Percentiles rank a stretch among this genome's conserved stretches.
Conservation (phyloP, 1,140 invertebrate species). For the Schlechtendalia chinensis region DNA sequence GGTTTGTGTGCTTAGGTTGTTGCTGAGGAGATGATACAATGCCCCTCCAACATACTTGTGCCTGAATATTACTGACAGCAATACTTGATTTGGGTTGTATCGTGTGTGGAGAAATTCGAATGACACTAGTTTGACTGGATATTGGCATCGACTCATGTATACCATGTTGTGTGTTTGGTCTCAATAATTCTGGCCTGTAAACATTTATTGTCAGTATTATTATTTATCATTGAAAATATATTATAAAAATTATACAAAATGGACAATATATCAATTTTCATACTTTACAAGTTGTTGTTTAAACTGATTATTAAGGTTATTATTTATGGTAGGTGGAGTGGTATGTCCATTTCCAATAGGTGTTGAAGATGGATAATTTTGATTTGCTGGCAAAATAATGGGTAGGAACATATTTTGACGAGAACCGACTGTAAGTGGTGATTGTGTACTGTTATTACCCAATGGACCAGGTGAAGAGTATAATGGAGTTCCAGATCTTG, state of each 20-base stretch:
- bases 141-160: constrained; percentile 36
- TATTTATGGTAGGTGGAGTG: constrained; percentile 15
- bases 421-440: constrained; percentile 63
- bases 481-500: constrained; percentile 82
- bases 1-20: constrained; percentile 1
- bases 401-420: constrained; percentile 82
- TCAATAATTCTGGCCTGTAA: constrained; percentile 36
- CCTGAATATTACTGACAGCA: constrained; percentile 53
- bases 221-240: neutral
- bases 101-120: constrained; percentile 71
- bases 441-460: constrained; percentile 62
- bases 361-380: constrained; percentile 57
- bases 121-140: constrained; percentile 68
- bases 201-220: neutral
- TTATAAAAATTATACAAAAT: neutral
- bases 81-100: constrained; percentile 52
- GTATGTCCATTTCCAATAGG: constrained; percentile 52
- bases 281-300: constrained; percentile 45
- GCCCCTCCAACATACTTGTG: constrained; percentile 47
- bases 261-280: neutral
- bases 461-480: constrained; percentile 75
- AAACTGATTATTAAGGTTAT: constrained; percentile 21
- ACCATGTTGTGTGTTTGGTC: constrained; percentile 37
- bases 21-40: constrained; percentile 33
- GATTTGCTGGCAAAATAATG: constrained; percentile 64